Evolutionary conservation across 2,888 invertebrate genomes (phyloP).

Genomic region (Sepiola atlantica): DNA sequence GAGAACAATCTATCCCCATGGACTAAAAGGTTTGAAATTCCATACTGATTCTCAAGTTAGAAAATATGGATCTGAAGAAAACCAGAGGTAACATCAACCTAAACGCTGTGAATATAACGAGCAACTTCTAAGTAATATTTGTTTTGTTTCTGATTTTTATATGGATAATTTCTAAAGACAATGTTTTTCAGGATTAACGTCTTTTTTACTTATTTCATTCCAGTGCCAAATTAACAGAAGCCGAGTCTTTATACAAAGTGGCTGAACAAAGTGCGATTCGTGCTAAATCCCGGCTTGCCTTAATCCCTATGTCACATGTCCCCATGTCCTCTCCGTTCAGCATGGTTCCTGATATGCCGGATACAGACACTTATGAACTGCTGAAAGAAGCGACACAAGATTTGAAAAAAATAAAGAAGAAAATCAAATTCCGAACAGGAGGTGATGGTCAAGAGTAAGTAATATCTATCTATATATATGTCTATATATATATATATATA

Average conservation of each 20-base stretch:
- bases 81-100: too few relatives aligned
- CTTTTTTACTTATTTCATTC: conserved; percentile 46
- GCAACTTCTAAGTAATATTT: too few relatives aligned
- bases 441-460: conserved; percentile 51
- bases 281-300: conserved; percentile 56
- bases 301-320: conserved; percentile 51
- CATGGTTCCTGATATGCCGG: conserved; percentile 41
- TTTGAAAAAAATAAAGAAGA: conserved; percentile 76
- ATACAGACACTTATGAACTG: conserved; percentile 66
- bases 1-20: too few relatives aligned
- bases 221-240: conserved; percentile 88
- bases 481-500: too few relatives aligned
- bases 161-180: background rate
- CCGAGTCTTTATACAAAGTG: conserved; percentile 86
- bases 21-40: too few relatives aligned
- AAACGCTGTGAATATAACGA: too few relatives aligned
- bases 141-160: background rate
- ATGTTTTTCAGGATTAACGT: background rate
- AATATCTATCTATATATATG: background rate
- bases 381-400: conserved; percentile 88
- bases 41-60: too few relatives aligned
- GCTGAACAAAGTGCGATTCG: conserved; percentile 74
- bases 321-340: conserved; percentile 44
- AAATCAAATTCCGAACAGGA: conserved; percentile 52
- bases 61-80: too few relatives aligned